Base-by-base conservation (phyloP, 2,888 invertebrate genomes). In the Stenodera caucasica region DNA sequence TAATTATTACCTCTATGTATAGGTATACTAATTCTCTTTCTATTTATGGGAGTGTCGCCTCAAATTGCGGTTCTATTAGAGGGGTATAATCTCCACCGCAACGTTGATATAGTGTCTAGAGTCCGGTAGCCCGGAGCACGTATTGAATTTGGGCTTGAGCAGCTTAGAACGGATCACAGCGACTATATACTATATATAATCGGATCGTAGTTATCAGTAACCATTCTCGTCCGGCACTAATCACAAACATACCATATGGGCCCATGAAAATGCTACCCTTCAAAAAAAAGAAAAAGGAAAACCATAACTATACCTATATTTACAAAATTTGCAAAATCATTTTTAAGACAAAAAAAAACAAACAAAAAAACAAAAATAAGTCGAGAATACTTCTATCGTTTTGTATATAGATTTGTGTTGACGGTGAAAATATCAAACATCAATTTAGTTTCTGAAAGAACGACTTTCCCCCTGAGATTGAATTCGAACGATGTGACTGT, bases 381-480 rank as follows among this genome's bases (percentile, higher is more conserved):
- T n/a, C n/a, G 2, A n/a, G 15, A 14, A 45, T 21, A 45, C 11
- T 21, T 45, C 15, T 45, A 45, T 21, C 45, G 45, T 45, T 45
- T 45, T 45, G 45, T 45, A 45, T 11, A 45, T 21, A 45, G 45
- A 45, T 45, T 45, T 21, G 45, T 45, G 45, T 58, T 63, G 57
- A 57, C 57, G 58, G 60, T 56, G 51, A 55, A 67, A 71, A 70
- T 69, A 71, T 73, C 70, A 73, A 72, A 72, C 72, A 71, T 72
- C 72, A 73, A 72, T 73, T 72, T 73, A 69, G 69, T 66, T 66
- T 64, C 49, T 26, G 30, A 30, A 52, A 57, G 55, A 61, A 64
- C 67, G 66, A 67, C 66, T 67, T 67, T 72, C 63, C 69, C 71
- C 70, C 65, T 66, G 71, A 71, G 71, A 72, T 73, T 72, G 70